Percentiles rank a stretch among this genome's conserved stretches.
Conservation (phyloP, 2,888 invertebrate genomes). For the Ceraclea dissimilis region DNA sequence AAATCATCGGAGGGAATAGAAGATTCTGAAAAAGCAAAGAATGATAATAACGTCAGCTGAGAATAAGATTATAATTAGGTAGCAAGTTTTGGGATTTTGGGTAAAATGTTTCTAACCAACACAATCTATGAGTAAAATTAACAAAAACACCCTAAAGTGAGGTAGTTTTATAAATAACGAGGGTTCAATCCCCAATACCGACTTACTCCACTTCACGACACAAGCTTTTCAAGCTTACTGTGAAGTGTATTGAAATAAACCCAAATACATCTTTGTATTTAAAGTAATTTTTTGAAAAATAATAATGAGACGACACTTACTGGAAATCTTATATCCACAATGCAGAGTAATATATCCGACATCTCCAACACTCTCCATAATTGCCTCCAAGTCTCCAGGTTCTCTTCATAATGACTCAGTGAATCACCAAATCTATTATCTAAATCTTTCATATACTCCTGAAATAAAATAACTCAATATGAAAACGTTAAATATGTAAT, state of each 20-base stretch:
- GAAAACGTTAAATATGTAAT: too few relatives aligned
- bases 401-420: constrained; percentile 84
- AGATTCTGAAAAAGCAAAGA: constrained; percentile 51
- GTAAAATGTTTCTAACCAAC: too few relatives aligned
- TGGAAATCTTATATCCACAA: constrained; percentile 82
- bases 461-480: constrained; percentile 26
- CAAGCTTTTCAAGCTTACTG: too few relatives aligned
- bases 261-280: too few relatives aligned
- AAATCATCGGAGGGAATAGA: constrained; percentile 87
- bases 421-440: constrained; percentile 55
- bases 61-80: neutral
- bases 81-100: too few relatives aligned
- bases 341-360: constrained; percentile 81
- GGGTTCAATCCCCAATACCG: too few relatives aligned
- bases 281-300: too few relatives aligned
- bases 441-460: constrained; percentile 70
- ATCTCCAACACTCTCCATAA: constrained; percentile 93
- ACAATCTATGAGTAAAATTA: too few relatives aligned
- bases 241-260: too few relatives aligned
- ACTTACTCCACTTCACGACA: too few relatives aligned
- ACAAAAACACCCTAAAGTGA: too few relatives aligned
- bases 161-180: too few relatives aligned
- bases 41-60: neutral
- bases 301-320: constrained; percentile 43
- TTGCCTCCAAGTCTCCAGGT: constrained; percentile 94